A percentile compares a stretch with the other conserved stretches of the same genome.
phyloP scores from a whole-genome alignment of 2,113 vertebrate genomes.

The Narcine bancroftii region DNA sequence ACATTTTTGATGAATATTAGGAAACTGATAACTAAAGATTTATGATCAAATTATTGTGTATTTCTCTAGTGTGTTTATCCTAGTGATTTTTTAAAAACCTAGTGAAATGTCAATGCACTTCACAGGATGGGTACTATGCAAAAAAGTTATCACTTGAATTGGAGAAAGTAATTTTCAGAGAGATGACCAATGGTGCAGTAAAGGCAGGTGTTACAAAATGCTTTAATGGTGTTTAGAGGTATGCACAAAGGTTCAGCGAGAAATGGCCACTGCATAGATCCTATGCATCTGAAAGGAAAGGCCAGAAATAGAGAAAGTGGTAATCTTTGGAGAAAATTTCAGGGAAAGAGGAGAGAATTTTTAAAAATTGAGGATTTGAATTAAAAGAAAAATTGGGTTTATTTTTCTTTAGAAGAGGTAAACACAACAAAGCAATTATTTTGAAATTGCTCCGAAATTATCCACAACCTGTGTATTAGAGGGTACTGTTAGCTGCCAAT shows the following conservation, averaged over 20 bases:
- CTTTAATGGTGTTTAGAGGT: background rate
- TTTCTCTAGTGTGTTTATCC: background rate
- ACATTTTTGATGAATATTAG: background rate
- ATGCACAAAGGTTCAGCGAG: background rate
- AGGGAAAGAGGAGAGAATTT: background rate
- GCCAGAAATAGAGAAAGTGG: background rate
- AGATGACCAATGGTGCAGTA: background rate
- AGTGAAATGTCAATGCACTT: background rate
- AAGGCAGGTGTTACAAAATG: background rate
- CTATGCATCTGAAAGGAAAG: background rate
- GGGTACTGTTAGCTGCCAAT: conserved; percentile 24
- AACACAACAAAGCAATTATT: background rate
- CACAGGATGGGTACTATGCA: background rate
- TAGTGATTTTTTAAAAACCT: no score
- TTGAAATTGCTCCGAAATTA: conserved; percentile 12
- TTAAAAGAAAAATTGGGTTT: background rate
- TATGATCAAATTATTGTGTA: background rate
- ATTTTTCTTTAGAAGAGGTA: background rate
- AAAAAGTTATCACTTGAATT: background rate
- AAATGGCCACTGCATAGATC: background rate
- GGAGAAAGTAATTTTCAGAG: background rate
- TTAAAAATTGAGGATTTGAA: background rate
- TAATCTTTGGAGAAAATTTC: background rate
- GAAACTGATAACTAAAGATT: background rate
- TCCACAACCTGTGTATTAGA: conserved; percentile 23